Conservation (phyloP, 2,113 vertebrate species). For the Brevimyrus niger region DNA sequence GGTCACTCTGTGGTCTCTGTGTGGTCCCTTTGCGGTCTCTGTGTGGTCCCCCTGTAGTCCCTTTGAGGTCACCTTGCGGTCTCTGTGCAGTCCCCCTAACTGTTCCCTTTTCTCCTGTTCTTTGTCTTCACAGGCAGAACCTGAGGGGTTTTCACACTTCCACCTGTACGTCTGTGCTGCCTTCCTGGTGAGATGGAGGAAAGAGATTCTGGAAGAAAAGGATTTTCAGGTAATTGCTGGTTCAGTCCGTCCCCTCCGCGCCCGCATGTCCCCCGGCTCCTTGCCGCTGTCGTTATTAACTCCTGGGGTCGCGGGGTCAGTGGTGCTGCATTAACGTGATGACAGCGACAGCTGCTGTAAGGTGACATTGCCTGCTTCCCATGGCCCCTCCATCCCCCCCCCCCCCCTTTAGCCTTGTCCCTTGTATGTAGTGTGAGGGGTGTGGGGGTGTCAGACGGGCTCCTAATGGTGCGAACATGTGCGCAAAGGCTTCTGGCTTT, state of each 20-base stretch:
- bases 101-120: background rate
- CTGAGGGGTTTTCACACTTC: conserved; percentile 90
- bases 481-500: background rate
- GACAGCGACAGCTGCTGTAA: conserved; percentile 29
- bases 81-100: background rate
- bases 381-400: background rate
- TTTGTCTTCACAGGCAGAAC: conserved; percentile 66
- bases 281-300: background rate
- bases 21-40: no score
- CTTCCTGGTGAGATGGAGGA: conserved; percentile 90
- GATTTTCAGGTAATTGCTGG: conserved; percentile 78
- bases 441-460: background rate
- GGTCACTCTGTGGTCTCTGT: no score
- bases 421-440: background rate
- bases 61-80: background rate
- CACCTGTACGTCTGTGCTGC: conserved; percentile 90
- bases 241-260: background rate
- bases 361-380: conserved; percentile 23
- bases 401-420: background rate
- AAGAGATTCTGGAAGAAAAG: conserved; percentile 86
- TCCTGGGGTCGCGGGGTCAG: conserved; percentile 3
- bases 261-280: background rate
- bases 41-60: no score
- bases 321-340: conserved; percentile 15
- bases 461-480: background rate